These are phyloP conservation scores for Ametastegia equiseti DNA, from an alignment of 2,888 invertebrate genomes.

Conservation along the genomic window DNA sequence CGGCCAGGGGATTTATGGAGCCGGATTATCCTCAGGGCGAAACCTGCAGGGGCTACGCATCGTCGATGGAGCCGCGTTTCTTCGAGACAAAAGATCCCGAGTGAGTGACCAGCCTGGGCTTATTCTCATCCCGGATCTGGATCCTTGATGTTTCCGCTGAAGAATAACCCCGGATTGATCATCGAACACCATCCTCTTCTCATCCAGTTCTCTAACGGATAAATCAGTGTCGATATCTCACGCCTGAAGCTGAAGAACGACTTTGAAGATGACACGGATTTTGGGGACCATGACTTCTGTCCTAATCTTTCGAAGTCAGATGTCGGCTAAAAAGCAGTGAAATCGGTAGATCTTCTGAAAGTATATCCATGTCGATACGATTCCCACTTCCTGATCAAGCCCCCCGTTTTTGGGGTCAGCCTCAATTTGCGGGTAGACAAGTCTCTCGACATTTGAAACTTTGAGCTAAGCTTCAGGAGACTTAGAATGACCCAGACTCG, in stretches of 20 bases:
- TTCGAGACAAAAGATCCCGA: slow-evolving; percentile 18
- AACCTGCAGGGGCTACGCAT: slow-evolving; percentile 7
- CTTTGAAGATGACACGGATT: too few species aligned
- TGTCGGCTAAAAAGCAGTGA: too few species aligned
- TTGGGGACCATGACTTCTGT: neutral
- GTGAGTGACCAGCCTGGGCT: neutral
- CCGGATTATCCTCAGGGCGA: slow-evolving; percentile 54
- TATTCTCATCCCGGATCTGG: neutral
- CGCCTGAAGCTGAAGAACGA: neutral
- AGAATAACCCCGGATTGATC: slow-evolving; percentile 7
- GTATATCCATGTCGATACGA: neutral
- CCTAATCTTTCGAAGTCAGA: too few species aligned
- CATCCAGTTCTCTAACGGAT: neutral
- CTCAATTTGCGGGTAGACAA: slow-evolving; percentile 4
- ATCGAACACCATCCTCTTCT: neutral
- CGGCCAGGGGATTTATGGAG: slow-evolving; percentile 57
- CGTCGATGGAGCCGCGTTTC: slow-evolving; percentile 36
- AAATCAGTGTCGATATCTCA: slow-evolving; percentile 6
- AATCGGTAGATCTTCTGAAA: too few species aligned
- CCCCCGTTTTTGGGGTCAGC: neutral
- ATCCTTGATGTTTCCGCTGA: too few species aligned
- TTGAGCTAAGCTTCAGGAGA: neutral
- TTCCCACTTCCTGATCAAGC: neutral
- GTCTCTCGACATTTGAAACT: slow-evolving; percentile 13
- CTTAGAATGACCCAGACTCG: slow-evolving; percentile 22